A percentile compares a stretch with the other conserved stretches of the same genome.
These are phyloP conservation scores for Esox niger DNA, from an alignment of 2,113 vertebrate genomes.

Conservation along the genomic window DNA sequence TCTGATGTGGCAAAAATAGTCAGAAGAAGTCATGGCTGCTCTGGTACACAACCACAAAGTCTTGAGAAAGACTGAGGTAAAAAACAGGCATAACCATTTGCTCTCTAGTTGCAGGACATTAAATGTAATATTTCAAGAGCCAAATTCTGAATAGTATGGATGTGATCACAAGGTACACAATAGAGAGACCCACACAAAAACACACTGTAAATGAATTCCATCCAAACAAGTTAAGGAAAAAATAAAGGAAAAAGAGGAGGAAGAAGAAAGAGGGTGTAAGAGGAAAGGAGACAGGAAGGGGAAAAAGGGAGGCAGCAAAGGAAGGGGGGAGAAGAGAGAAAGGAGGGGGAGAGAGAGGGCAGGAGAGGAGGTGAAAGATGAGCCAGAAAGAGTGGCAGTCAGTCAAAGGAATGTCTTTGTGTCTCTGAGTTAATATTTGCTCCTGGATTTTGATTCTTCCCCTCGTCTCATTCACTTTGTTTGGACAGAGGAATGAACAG, in stretches of 20 bases:
- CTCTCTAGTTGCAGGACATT: too few species aligned
- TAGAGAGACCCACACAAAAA: background rate
- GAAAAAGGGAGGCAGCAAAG: slow-evolving; percentile 36
- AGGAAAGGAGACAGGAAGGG: slow-evolving; percentile 5
- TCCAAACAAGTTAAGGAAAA: slow-evolving; percentile 23
- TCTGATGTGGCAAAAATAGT: background rate
- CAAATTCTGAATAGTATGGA: too few species aligned
- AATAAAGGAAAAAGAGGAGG: slow-evolving; percentile 41
- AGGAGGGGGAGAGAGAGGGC: slow-evolving; percentile 15
- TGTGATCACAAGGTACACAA: too few species aligned
- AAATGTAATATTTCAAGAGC: too few species aligned
- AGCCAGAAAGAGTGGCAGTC: slow-evolving; percentile 62
- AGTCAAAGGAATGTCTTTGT: slow-evolving; percentile 71
- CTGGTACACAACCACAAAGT: too few species aligned
- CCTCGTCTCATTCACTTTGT: slow-evolving; percentile 58
- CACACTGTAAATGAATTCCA: background rate
- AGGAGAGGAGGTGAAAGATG: slow-evolving; percentile 54
- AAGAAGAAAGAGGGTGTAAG: slow-evolving; percentile 21
- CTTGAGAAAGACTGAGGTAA: background rate
- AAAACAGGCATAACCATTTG: too few species aligned
- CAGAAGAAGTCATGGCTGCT: background rate
- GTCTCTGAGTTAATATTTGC: slow-evolving; percentile 71
- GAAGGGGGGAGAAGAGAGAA: slow-evolving; percentile 18
- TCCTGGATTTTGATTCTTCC: slow-evolving; percentile 63
- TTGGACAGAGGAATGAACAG: slow-evolving; percentile 68